Conservation (phyloP, 37 sponge, comb jelly and placozoan genomes). For the Lycopodina hypogea region DNA sequence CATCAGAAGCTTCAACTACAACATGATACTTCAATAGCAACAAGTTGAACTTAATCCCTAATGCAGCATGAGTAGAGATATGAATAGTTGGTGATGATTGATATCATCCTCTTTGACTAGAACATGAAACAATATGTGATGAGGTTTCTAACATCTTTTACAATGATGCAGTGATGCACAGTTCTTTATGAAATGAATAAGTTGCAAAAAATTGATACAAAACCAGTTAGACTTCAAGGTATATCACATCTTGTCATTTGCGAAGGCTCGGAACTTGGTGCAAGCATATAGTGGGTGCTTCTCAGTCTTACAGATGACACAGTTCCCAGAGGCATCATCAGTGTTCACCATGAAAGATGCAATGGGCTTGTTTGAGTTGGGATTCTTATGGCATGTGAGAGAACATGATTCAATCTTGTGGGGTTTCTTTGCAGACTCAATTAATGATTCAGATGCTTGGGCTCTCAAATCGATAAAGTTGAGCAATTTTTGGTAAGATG, state of each 20-base stretch:
- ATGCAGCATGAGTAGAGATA: too few relatives aligned
- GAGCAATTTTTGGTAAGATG: too few relatives aligned
- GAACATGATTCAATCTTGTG: too few relatives aligned
- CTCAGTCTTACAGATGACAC: constrained; percentile 31
- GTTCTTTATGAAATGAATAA: constrained; percentile 16
- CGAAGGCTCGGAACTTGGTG: constrained; percentile 24
- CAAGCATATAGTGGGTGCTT: constrained; percentile 54
- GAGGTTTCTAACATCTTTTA: constrained; percentile 43
- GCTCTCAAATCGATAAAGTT: too few relatives aligned
- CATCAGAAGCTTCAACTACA: not conserved
- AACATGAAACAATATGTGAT: constrained; percentile 58
- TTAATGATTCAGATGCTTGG: too few relatives aligned
- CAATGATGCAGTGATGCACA: constrained; percentile 43
- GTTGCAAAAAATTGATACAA: constrained; percentile 36
- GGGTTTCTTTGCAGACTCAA: too few relatives aligned
- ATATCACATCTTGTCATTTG: too few relatives aligned
- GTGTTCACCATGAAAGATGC: constrained; percentile 15
- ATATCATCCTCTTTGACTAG: too few relatives aligned
- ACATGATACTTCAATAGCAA: not conserved
- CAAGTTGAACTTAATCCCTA: too few relatives aligned
- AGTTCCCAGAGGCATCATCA: not conserved
- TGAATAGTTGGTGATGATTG: too few relatives aligned
- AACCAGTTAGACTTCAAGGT: constrained; percentile 25
- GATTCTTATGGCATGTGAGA: not conserved
- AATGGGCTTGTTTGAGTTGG: not conserved